Percentiles rank a stretch among this genome's conserved stretches.
These are phyloP conservation scores for Solenopsis fugax DNA, from an alignment of 1,140 invertebrate species.

Conservation along the genomic window DNA sequence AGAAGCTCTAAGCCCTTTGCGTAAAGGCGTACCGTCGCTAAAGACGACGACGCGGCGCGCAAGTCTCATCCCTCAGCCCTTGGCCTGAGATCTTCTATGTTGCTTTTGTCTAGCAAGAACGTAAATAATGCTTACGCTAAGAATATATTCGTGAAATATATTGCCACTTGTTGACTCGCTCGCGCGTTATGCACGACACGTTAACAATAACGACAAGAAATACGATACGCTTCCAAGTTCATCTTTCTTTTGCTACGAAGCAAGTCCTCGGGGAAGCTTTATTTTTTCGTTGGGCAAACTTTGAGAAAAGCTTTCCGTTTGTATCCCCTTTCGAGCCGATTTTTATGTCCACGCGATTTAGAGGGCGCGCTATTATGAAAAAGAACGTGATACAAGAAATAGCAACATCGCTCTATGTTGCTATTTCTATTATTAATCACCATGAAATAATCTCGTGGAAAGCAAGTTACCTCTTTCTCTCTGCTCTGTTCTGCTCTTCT, in stretches of 20 bases:
- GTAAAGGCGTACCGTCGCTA: constrained; percentile 29
- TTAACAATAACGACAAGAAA: constrained; percentile 50
- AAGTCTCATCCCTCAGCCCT: not conserved
- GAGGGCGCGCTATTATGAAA: constrained; percentile 54
- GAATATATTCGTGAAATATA: constrained; percentile 46
- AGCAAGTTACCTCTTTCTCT: not conserved
- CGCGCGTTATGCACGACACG: not conserved
- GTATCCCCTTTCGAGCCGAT: constrained; percentile 19
- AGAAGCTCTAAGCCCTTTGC: constrained; percentile 16
- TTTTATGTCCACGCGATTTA: constrained; percentile 47
- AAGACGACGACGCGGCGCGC: no score
- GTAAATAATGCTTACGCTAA: constrained; percentile 53
- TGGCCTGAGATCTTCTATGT: not conserved
- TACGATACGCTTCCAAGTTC: constrained; percentile 5
- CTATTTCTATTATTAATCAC: constrained; percentile 71
- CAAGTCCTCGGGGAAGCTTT: not conserved
- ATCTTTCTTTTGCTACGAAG: not conserved
- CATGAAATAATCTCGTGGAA: constrained; percentile 58
- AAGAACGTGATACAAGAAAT: constrained; percentile 31
- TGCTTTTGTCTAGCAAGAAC: not conserved
- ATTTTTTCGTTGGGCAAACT: not conserved
- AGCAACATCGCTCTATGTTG: not conserved
- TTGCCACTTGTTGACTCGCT: constrained; percentile 57
- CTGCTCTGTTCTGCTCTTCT: not conserved
- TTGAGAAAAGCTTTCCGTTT: constrained; percentile 20